Evolutionary conservation across 2,888 invertebrate genomes (phyloP).

Genomic region (Pristionchus exspectatus): DNA sequence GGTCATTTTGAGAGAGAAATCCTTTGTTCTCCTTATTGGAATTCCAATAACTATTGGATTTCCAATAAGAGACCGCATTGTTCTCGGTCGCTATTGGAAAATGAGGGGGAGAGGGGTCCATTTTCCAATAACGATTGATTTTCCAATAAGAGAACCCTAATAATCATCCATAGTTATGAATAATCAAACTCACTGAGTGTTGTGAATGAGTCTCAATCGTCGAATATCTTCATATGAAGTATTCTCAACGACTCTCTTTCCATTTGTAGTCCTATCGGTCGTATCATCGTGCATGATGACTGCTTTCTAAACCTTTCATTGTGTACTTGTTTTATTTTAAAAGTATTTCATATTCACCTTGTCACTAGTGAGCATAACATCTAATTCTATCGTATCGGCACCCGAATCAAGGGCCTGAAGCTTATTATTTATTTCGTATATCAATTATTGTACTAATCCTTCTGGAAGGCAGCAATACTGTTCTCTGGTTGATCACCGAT

Average conservation of each 20-base stretch:
- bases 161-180: background rate
- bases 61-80: too few relatives aligned
- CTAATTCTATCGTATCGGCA: slow-evolving; percentile 40
- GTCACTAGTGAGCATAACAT: slow-evolving; percentile 47
- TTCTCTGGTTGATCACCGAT: slow-evolving; percentile 40
- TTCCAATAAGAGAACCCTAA: too few relatives aligned
- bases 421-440: background rate
- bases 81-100: too few relatives aligned
- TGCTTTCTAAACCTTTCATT: slow-evolving; percentile 10
- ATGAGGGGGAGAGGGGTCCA: too few relatives aligned
- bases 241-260: background rate
- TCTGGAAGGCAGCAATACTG: slow-evolving; percentile 28
- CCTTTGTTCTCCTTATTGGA: too few relatives aligned
- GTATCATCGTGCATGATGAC: slow-evolving; percentile 52
- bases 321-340: background rate
- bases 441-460: background rate
- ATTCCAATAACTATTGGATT: too few relatives aligned
- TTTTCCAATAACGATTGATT: too few relatives aligned
- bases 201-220: background rate
- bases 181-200: slow-evolving; percentile 5
- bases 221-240: slow-evolving; percentile 6
- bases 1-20: too few relatives aligned
- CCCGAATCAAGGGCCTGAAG: slow-evolving; percentile 32
- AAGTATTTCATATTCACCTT: background rate
- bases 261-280: slow-evolving; percentile 15